Conservation (phyloP, 2,113 vertebrate species). For the Halichoeres trimaculatus region DNA sequence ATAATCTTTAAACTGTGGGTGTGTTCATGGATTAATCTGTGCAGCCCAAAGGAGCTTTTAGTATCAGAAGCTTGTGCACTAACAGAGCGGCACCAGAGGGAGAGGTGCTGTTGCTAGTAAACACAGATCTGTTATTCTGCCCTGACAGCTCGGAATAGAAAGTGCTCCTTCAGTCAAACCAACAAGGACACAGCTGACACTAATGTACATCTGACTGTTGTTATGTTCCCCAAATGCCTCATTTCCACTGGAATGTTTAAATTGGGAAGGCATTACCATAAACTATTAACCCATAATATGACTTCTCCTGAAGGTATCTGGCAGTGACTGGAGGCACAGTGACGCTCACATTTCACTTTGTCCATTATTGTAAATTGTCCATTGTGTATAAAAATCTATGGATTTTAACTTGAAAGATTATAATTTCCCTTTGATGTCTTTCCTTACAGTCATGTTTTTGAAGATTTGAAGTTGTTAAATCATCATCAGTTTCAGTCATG, state of each 20-base stretch:
- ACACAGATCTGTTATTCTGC: slow-evolving; percentile 38
- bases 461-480: no score
- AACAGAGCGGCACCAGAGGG: neutral
- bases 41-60: slow-evolving; percentile 16
- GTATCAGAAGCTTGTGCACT: slow-evolving; percentile 22
- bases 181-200: neutral
- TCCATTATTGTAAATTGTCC: no score
- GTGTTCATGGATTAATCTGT: slow-evolving; percentile 18
- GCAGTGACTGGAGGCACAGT: no score
- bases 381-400: no score
- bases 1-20: slow-evolving; percentile 12
- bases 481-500: no score
- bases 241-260: neutral
- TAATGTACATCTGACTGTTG: neutral
- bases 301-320: no score
- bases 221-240: neutral
- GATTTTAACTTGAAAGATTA: no score
- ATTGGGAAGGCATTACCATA: no score
- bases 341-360: no score
- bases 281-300: no score
- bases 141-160: slow-evolving; percentile 29
- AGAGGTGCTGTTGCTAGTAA: slow-evolving; percentile 46
- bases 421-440: no score
- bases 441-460: no score
- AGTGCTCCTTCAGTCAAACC: slow-evolving; percentile 13